Evolutionary conservation across 37 sponge, comb jelly and placozoan genomes (phyloP), one percentile per base, ranked within the genome.

Genomic region (Beroe ovata): DNA sequence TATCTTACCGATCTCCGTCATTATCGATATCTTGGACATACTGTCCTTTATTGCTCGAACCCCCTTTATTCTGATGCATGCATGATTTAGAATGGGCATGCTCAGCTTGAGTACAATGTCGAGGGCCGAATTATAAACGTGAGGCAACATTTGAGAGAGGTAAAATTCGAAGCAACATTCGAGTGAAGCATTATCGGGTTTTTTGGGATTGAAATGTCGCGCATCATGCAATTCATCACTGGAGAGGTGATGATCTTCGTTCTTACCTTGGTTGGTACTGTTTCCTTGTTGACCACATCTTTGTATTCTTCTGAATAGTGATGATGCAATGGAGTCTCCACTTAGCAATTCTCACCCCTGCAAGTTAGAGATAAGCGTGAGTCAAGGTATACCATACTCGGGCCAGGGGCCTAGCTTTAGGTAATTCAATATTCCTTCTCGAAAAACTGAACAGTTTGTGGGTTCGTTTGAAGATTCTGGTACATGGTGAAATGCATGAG

Each of bases 241-340:
- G 11, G 54, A 16, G 11, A 47, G 11, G 6, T 47, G 11, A 47
- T 6, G 11, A 47, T 6, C 54, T 11, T 47, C 54, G 11, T 32
- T 66, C 59, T 77, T 64, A 94, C 92, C 97, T 84, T 35, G 95
- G 97, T 72, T 91, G 90, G 60, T 95, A 92, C 62, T 90, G 94
- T 38, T 72, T 89, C 60, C 61, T 20, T 0, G 94, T 94, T 1
- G 94, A 64, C 88, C 59, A 94, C 93, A 92, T 93, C 29, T 94
- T 88, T 0, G 89, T 91, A 88, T 36, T 89, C 60, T 92, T 89
- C 91, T 97, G 98, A 0, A 97, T 88, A 6, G 35, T 90, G 26
- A 90, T 42, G 23, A 66, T 64, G 34, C 72, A 40, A 1, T 23
- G 0, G 37, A 64, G 39, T 38, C 60, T 64, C 59, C 71, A 69